These are phyloP conservation scores for Hylomyscus alleni DNA, from an alignment of 2,797 vertebrate genomes.

Conservation along the genomic window DNA sequence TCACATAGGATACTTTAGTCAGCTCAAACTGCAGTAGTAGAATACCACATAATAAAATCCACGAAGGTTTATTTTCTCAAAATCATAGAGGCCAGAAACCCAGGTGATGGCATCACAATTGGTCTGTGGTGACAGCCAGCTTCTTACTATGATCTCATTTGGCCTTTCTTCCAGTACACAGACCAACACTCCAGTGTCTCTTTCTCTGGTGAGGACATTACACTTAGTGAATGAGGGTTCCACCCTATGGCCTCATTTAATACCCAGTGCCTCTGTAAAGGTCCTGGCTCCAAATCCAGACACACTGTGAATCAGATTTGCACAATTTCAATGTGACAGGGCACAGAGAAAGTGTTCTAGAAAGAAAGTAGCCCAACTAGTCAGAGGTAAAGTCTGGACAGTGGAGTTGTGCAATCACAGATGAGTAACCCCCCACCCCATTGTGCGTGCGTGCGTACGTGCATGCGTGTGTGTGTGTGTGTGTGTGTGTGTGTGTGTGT, in stretches of 20 bases:
- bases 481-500: background rate
- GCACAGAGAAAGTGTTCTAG: background rate
- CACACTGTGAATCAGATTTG: background rate
- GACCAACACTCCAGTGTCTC: background rate
- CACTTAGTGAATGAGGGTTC: background rate
- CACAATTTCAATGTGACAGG: background rate
- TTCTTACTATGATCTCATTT: background rate
- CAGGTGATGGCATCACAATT: background rate
- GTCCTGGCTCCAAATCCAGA: background rate
- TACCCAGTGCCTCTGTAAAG: background rate
- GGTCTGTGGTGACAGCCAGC: too few relatives aligned
- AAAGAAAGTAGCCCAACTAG: background rate
- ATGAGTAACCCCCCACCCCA: background rate
- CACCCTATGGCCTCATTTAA: constrained; percentile 25
- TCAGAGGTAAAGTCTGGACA: background rate
- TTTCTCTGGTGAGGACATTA: background rate
- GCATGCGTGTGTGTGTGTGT: background rate
- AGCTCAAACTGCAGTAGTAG: background rate
- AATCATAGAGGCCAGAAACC: background rate
- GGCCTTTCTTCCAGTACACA: background rate
- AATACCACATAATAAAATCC: background rate
- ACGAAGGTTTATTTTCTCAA: background rate
- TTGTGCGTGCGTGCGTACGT: background rate
- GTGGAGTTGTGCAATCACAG: background rate
- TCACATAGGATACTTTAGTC: background rate